A percentile compares a stretch with the other conserved stretches of the same genome.
Evolutionary conservation across 2,113 vertebrate species (phyloP).

Genomic region (Callorhinus ursinus): DNA sequence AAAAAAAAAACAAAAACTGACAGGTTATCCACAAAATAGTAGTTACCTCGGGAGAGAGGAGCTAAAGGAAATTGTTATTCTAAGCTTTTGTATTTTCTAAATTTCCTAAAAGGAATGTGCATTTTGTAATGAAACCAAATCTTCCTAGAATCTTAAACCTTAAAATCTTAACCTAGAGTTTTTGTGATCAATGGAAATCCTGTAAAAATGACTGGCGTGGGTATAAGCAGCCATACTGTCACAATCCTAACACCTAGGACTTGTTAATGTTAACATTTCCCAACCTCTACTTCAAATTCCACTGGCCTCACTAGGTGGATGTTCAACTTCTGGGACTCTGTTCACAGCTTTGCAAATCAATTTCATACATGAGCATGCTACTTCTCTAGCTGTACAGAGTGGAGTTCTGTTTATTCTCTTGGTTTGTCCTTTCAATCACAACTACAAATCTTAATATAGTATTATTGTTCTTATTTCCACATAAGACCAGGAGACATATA

Average conservation of each 20-base stretch:
- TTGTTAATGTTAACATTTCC: neutral
- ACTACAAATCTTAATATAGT: neutral
- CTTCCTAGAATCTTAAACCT: neutral
- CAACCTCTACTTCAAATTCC: neutral
- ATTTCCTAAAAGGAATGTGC: constrained; percentile 7
- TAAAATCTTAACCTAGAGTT: neutral
- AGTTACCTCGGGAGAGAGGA: neutral
- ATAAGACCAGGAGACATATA: neutral
- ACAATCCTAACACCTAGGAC: neutral
- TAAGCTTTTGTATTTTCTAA: neutral
- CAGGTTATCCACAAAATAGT: neutral
- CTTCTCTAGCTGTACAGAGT: neutral
- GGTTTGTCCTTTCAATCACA: constrained; percentile 1
- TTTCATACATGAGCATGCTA: neutral
- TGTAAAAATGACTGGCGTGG: neutral
- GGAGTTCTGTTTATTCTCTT: neutral
- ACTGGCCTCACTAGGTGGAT: neutral
- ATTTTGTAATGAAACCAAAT: neutral
- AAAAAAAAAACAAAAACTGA: neutral
- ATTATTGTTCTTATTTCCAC: neutral
- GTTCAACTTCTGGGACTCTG: neutral
- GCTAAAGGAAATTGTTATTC: neutral
- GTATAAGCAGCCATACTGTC: neutral
- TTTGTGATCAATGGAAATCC: neutral
- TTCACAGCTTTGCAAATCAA: neutral